Evolutionary conservation across 2,797 vertebrate genomes (phyloP), one percentile per base, ranked within the genome.

Genomic region (Phoebastria nigripes): DNA sequence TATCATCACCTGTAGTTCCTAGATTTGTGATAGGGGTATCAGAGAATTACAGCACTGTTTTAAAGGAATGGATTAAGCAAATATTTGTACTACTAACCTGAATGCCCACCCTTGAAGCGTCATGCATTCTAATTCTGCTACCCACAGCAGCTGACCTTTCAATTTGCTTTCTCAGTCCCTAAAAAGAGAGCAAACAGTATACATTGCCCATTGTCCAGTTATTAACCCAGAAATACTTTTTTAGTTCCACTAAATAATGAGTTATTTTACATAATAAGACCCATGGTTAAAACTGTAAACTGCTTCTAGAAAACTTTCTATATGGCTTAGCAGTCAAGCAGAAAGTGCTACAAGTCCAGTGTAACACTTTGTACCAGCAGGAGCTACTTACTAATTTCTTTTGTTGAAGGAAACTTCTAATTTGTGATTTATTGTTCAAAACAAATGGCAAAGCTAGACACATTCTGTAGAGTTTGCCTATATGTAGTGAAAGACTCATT

Each of bases 401-500:
- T 14, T 35, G 16, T 25, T 11, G 54, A 77, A 47, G 39, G 15
- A 59, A 85, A 76, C 33, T 46, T 73, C 56, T 56, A 31, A 69
- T 37, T 24, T 73, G 15, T 41, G 33, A 37, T 18, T 46, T 47
- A 77, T 37, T n/a, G 8, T 33, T 62, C 24, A 52, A 81, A 89
- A 62, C 2, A 0, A 46, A 62, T 24, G 14, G 31, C 24, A 92
- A 61, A 69, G 12, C 12, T 24, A 56, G 28, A 54, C 28, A 41
- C 1, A 1, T 28, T 54, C n/a, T 37, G 21, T 8, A 82, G 25
- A 11, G 11, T 47, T 55, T 79, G 19, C 19, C 29, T 55, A 1
- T 8, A 33, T 1, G 1, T 3, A 69, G 12, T 4, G 7, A 71
- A 62, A 87, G 16, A 49, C 3, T 41, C 11, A 24, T 3, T 22